These are phyloP conservation scores for Melanotus villosus DNA, from an alignment of 2,888 invertebrate species.

Conservation along the genomic window DNA sequence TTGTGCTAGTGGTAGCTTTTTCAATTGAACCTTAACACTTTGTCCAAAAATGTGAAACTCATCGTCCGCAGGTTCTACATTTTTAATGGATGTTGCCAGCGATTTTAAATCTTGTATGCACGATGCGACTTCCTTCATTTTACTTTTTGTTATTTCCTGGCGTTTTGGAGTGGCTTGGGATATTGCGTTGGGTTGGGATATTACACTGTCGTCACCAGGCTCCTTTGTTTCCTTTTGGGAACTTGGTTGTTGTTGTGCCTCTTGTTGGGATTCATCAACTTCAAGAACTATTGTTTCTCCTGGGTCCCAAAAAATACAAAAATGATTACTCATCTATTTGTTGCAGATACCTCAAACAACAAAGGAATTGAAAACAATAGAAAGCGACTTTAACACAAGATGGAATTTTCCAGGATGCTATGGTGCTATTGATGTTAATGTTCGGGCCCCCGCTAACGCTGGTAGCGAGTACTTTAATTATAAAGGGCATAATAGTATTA, in stretches of 20 bases:
- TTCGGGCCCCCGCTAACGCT: not conserved
- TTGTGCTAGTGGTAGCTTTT: not conserved
- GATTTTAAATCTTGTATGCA: constrained; percentile 10
- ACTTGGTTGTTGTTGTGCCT: too few relatives aligned
- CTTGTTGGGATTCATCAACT: too few relatives aligned
- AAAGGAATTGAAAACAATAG: constrained; percentile 5
- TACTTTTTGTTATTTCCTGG: not conserved
- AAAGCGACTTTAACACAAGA: not conserved
- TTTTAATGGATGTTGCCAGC: constrained; percentile 1
- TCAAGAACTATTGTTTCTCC: too few relatives aligned
- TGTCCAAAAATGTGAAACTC: constrained; percentile 10
- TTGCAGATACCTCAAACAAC: not conserved
- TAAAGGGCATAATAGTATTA: constrained; percentile 17
- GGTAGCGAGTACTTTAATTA: constrained; percentile 9
- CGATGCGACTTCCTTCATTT: constrained; percentile 18
- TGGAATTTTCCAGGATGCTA: constrained; percentile 27
- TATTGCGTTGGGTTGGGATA: not conserved
- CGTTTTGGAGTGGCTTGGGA: not conserved
- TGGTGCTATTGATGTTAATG: constrained; percentile 4
- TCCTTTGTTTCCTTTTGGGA: not conserved
- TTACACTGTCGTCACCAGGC: too few relatives aligned
- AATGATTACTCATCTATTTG: not conserved
- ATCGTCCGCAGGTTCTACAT: not conserved
- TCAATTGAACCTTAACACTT: not conserved
- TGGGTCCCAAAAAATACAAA: too few relatives aligned